Evolutionary conservation across 1,140 invertebrate genomes (phyloP), one percentile per base, ranked within the genome.

Genomic region (Tetraneura akinire): DNA sequence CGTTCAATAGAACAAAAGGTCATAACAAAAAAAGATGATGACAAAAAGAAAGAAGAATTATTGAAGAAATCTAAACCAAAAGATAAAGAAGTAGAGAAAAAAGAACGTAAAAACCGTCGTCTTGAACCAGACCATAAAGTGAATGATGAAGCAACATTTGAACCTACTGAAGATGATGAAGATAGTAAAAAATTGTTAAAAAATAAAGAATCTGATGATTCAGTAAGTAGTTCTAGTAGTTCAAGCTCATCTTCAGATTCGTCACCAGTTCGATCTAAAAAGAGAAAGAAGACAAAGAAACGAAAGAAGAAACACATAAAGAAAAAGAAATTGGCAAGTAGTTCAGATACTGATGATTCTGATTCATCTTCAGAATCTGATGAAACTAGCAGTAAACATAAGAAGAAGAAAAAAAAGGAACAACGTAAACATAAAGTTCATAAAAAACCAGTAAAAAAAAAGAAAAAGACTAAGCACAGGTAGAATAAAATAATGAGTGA

Each of bases 401-500:
- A 82, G 51, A 82, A 82, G 47, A 83, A 83, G 53, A 83, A 83
- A 57, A 82, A 81, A 42, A 82, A 82, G 60, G 81, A 83, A 6
- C 83, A 83, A 62, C 82, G 83, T 53, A 83, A 83, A 49, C 81
- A 81, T 21, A 82, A 82, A 64, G 18, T 47, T 4, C 55, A 64
- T 51, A 83, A 82, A 53, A 81, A 68, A 47, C 82, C 82, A 18
- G 70, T 82, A 1, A 83, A 83, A 62, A 84, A 84, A 71, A 82
- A 81, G 49, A 84, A 84, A 80, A 83, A 83, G 81, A 80, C 81
- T 26, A 84, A 83, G 80, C 81, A 82, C 55, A 81, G 49, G 60
- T 81, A 66, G 29, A 37, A 49, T 10, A 70, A 3, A 11, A 14
- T 10, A 10, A 53, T n/a, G 18, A 49, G 6, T 10, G 14, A 16